A percentile compares a stretch with the other conserved stretches of the same genome.
Evolutionary conservation across 2,888 invertebrate species (phyloP).

Genomic region (Drosophila meridionalis): DNA sequence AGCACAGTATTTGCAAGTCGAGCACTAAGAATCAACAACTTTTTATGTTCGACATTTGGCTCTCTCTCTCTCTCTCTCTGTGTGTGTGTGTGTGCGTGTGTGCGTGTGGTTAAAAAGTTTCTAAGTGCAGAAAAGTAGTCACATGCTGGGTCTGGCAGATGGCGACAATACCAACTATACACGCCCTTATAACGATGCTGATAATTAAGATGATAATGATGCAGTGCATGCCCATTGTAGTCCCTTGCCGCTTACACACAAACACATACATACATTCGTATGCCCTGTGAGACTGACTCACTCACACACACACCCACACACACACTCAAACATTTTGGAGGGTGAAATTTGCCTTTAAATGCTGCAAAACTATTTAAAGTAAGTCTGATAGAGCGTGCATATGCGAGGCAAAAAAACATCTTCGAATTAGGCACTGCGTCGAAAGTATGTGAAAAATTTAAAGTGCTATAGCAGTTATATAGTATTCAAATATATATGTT

Average conservation of each 20-base stretch:
- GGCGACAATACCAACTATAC: constrained; percentile 7
- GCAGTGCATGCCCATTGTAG: constrained; percentile 20
- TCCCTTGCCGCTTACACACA: neutral
- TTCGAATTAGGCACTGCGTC: neutral
- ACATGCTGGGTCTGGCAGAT: constrained; percentile 22
- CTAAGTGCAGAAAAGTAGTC: neutral
- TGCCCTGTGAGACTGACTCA: neutral
- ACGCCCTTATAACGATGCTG: constrained; percentile 27
- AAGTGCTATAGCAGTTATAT: neutral
- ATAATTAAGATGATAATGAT: constrained; percentile 48
- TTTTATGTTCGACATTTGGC: neutral
- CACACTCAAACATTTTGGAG: neutral
- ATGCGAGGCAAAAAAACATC: neutral
- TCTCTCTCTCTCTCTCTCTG: neutral
- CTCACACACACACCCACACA: neutral
- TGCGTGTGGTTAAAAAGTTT: constrained; percentile 4
- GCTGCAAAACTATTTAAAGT: constrained; percentile 8
- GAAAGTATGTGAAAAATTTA: neutral
- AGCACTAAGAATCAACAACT: neutral
- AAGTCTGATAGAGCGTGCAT: neutral
- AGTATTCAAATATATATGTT: neutral
- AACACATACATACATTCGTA: no score
- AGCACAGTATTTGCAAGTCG: neutral
- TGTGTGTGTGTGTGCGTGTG: neutral
- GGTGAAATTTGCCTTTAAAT: constrained; percentile 19